These are phyloP conservation scores for Scytalopus superciliaris DNA, from an alignment of 2,113 vertebrate species.

Conservation along the genomic window DNA sequence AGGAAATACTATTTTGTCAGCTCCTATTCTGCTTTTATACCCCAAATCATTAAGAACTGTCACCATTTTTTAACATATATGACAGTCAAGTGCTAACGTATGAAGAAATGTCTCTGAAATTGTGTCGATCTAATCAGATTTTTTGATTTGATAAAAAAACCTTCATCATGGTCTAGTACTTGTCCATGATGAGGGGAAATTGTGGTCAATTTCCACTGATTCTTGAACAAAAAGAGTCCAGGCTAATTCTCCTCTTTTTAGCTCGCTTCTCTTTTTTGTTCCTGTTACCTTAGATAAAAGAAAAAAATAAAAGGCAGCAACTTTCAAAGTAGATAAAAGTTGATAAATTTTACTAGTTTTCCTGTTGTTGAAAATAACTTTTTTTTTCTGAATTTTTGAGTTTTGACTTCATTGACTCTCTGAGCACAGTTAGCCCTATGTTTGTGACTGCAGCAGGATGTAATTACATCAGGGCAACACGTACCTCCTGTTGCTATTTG, in stretches of 20 bases:
- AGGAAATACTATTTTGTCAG: not conserved
- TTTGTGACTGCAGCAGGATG: not conserved
- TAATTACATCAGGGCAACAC: constrained; percentile 18
- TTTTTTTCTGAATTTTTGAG: too few relatives aligned
- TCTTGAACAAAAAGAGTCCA: not conserved
- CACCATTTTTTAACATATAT: not conserved
- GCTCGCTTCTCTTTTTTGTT: not conserved
- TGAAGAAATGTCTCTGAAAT: not conserved
- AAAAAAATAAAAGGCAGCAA: not conserved
- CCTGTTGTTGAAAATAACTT: not conserved
- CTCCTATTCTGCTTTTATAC: not conserved
- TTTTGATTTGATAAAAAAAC: not conserved
- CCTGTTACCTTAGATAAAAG: not conserved
- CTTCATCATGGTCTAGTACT: not conserved
- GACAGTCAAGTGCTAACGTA: not conserved
- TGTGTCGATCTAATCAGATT: not conserved
- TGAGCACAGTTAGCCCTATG: not conserved
- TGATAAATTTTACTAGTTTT: not conserved
- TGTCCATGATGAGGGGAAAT: not conserved
- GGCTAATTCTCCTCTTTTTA: not conserved
- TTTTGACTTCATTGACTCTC: not conserved
- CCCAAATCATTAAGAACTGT: not conserved
- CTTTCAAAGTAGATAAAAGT: not conserved
- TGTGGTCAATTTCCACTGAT: not conserved
- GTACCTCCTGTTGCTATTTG: constrained; percentile 1